Base-by-base conservation (phyloP, 1,140 invertebrate genomes). In the Drosophila subobscura region DNA sequence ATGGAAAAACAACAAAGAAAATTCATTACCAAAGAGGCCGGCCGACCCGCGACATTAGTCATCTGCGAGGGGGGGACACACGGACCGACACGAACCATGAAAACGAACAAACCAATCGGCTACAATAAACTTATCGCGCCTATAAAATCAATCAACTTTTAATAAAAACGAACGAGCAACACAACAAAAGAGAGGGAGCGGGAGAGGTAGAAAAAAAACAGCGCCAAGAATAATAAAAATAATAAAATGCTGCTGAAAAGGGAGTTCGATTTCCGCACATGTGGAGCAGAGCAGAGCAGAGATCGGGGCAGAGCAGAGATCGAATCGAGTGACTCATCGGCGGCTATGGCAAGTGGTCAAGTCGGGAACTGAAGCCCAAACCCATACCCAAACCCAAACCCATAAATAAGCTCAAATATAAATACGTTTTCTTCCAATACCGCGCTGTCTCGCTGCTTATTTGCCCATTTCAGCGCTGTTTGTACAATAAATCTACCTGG, bases 401-500 rank as follows among this genome's bases (percentile, higher is more conserved):
- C 78, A 88, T 88, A 88, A 88, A 88, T 79, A 88, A 83, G 70
- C 77, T 29, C 49, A 86, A 77, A 80, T 72, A 84, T 72, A 79
- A 66, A 76, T 74, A 72, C 59, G 73, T 55, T 56, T 44, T 64
- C 56, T 54, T 23, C 45, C 56, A 33, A 33, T 8, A 8, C 29
- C 29, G 4, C 25, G 25, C 54, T 50, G 56, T 7, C 49, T 58
- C 7, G 14, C 44, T 29, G 59, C 61, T 79, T 83, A 78, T 79
- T 83, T 88, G 78, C 71, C 75, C 83, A 79, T 77, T 77, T 59
- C 55, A 66, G 4, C 52, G 63, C 65, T 72, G 77, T 85, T 80
- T 80, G 68, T 80, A 77, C 83, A 88, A 81, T 88, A 79, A 88
- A 88, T 88, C 83, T 88, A 88, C 83, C 83, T 88, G 81, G 16